phyloP scores from a whole-genome alignment of 2,888 invertebrate species.

The Caenorhabditis parvicauda region DNA sequence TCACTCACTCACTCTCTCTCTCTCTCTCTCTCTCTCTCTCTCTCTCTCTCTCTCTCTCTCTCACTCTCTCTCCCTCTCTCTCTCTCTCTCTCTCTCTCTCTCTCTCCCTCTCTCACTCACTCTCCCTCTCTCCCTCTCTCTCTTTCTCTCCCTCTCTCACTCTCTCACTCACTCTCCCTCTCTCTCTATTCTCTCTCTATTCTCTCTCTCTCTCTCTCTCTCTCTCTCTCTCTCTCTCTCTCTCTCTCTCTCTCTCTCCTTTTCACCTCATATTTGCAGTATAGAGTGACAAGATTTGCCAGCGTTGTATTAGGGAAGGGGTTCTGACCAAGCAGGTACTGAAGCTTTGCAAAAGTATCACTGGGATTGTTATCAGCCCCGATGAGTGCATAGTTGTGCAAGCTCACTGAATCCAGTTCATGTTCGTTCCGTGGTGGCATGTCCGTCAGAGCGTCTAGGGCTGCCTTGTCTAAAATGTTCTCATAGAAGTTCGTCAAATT shows the following conservation, averaged over 20 bases:
- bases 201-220: no score
- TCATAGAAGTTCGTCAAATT: neutral
- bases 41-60: neutral
- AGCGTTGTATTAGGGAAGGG: constrained; percentile 97
- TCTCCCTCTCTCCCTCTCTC: no score
- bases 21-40: no score
- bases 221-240: no score
- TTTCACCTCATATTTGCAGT: constrained; percentile 91
- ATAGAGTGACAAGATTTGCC: constrained; percentile 86
- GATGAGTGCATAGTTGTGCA: constrained; percentile 74
- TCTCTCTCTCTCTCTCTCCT: no score
- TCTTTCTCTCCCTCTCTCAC: no score
- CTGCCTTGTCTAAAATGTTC: constrained; percentile 46
- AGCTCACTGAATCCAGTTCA: constrained; percentile 92
- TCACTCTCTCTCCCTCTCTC: neutral
- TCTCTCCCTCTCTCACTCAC: no score
- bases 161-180: no score
- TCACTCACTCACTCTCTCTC: no score
- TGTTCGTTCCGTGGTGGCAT: constrained; percentile 80
- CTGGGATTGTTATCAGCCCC: constrained; percentile 70
- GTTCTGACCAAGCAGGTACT: constrained; percentile 89
- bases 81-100: neutral
- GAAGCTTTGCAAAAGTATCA: constrained; percentile 89
- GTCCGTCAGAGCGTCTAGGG: constrained; percentile 66
- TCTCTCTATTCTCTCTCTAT: no score